Conservation (phyloP, 2,113 vertebrate genomes). For the Melanotaenia duboulayi region DNA sequence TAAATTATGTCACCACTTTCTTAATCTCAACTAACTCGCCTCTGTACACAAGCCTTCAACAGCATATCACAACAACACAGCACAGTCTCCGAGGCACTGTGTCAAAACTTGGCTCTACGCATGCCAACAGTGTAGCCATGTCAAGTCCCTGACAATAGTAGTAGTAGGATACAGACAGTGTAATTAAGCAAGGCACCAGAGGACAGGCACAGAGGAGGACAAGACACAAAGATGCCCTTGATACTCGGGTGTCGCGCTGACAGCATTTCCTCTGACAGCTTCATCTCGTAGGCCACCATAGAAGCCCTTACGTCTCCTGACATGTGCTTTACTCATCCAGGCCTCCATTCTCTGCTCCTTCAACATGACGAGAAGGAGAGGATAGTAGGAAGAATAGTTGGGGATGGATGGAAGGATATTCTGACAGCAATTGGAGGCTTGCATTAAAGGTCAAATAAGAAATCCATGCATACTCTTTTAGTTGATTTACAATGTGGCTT, state of each 20-base stretch:
- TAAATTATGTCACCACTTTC: conserved; percentile 24
- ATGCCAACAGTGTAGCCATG: conserved; percentile 69
- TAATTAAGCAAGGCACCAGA: conserved; percentile 78
- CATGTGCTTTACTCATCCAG: conserved; percentile 81
- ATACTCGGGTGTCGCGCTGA: conserved; percentile 77
- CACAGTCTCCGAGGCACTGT: conserved; percentile 68
- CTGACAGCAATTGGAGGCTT: conserved; percentile 25
- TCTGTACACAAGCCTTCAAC: conserved; percentile 61
- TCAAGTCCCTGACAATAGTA: conserved; percentile 74
- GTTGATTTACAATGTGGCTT: neutral
- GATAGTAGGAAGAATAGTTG: conserved; percentile 21
- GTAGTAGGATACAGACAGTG: conserved; percentile 51
- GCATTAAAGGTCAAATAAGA: conserved; percentile 20
- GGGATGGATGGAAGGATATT: conserved; percentile 37
- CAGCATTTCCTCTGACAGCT: conserved; percentile 81
- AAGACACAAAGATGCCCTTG: conserved; percentile 75
- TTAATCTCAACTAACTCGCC: conserved; percentile 36
- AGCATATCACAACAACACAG: conserved; percentile 61
- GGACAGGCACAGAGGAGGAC: conserved; percentile 57
- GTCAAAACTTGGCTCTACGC: conserved; percentile 70
- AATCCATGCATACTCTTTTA: neutral
- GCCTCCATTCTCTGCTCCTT: conserved; percentile 47
- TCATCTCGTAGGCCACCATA: conserved; percentile 61
- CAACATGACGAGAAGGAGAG: conserved; percentile 60
- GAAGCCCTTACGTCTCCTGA: conserved; percentile 78